Percentiles rank a stretch among this genome's conserved stretches.
phyloP scores from a whole-genome alignment of 2,113 vertebrate genomes.

The Hemichromis elongatus region DNA sequence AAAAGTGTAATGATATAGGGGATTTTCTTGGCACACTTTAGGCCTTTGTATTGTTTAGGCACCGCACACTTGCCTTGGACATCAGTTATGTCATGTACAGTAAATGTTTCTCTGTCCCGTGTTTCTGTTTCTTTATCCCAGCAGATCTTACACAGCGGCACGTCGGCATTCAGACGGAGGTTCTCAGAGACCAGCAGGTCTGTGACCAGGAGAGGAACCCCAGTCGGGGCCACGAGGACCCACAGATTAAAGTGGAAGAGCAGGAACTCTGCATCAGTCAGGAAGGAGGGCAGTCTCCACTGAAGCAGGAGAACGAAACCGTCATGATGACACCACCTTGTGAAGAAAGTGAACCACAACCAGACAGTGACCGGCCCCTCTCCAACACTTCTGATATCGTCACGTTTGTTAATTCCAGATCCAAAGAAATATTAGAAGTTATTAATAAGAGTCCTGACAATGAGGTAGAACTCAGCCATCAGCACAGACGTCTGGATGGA shows the following conservation, averaged over 20 bases:
- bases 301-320: neutral
- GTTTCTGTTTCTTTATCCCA: neutral
- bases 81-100: neutral
- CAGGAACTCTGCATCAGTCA: neutral
- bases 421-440: neutral
- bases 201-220: neutral
- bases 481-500: neutral
- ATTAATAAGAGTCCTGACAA: neutral
- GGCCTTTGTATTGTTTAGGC: neutral
- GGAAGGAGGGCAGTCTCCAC: neutral
- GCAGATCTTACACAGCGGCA: neutral
- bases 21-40: neutral
- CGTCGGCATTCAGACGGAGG: rapidly evolving
- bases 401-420: neutral
- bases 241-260: neutral
- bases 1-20: neutral
- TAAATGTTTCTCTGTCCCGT: neutral
- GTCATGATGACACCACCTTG: neutral
- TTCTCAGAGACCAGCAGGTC: neutral
- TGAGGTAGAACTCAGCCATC: neutral
- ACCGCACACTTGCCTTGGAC: neutral
- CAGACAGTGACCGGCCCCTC: neutral
- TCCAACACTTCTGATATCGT: neutral
- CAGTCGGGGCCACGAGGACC: neutral
- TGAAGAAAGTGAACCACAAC: neutral